These are phyloP conservation scores for Channallabes apus DNA, from an alignment of 2,797 vertebrate genomes.

Conservation along the genomic window DNA sequence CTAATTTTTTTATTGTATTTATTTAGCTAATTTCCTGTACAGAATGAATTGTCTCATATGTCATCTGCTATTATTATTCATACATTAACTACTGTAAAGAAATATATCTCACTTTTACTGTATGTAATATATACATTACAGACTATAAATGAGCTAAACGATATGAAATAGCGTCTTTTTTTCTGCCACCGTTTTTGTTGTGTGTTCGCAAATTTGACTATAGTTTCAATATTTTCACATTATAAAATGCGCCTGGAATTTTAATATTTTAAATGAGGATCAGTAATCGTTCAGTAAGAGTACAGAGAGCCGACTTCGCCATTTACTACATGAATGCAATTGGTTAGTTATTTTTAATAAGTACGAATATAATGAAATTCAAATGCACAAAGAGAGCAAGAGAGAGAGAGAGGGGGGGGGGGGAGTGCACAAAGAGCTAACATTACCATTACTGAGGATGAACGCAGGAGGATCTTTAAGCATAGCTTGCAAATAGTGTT, in stretches of 20 bases:
- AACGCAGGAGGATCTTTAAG: neutral
- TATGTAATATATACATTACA: neutral
- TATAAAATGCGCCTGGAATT: neutral
- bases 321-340: neutral
- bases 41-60: neutral
- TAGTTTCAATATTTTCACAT: neutral
- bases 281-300: neutral
- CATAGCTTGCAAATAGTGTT: neutral
- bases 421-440: neutral
- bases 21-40: neutral
- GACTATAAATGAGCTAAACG: neutral
- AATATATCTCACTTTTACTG: neutral
- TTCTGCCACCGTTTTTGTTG: neutral
- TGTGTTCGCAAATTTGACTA: neutral
- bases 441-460: neutral
- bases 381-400: neutral
- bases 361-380: neutral
- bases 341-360: neutral
- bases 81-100: neutral
- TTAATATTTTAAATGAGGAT: neutral
- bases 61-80: neutral
- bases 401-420: neutral
- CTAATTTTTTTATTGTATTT: neutral
- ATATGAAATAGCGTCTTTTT: neutral
- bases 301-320: neutral